These are phyloP conservation scores for Idaea dimidiata DNA, from an alignment of 2,888 invertebrate genomes.

Conservation along the genomic window DNA sequence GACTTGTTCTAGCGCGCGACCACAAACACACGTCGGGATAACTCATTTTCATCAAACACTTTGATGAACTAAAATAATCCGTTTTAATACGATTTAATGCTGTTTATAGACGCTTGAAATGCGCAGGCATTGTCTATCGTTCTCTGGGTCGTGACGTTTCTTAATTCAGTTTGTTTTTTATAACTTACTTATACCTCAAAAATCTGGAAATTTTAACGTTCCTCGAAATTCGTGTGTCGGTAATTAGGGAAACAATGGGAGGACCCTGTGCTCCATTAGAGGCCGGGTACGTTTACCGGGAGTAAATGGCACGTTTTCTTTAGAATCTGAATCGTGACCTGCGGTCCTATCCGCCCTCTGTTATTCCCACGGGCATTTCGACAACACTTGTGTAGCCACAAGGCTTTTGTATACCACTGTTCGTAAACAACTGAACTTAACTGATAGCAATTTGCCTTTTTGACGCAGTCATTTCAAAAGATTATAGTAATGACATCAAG, in stretches of 20 bases:
- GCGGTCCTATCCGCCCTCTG: conserved; percentile 34
- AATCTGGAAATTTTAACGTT: conserved; percentile 14
- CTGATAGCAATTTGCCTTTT: conserved; percentile 37
- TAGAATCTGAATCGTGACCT: conserved; percentile 49
- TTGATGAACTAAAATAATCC: neutral
- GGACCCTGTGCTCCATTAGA: conserved; percentile 29
- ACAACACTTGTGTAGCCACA: conserved; percentile 39
- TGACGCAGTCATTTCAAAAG: conserved; percentile 35
- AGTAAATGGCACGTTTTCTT: conserved; percentile 49
- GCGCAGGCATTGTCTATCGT: conserved; percentile 43
- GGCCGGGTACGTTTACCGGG: conserved; percentile 32
- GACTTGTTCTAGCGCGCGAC: conserved; percentile 51
- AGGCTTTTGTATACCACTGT: conserved; percentile 32
- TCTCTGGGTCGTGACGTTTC: conserved; percentile 31
- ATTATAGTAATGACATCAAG: conserved; percentile 30
- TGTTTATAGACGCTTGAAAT: conserved; percentile 19
- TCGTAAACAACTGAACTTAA: conserved; percentile 39
- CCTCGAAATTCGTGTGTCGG: conserved; percentile 30
- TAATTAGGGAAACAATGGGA: conserved; percentile 45
- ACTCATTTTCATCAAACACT: conserved; percentile 5
- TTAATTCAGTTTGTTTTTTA: conserved; percentile 11
- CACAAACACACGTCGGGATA: conserved; percentile 17
- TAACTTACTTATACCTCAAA: conserved; percentile 24
- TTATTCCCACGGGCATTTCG: conserved; percentile 54
- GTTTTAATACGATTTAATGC: neutral